phyloP scores from a whole-genome alignment of 2,888 invertebrate genomes.

The Pterostichus madidus region DNA sequence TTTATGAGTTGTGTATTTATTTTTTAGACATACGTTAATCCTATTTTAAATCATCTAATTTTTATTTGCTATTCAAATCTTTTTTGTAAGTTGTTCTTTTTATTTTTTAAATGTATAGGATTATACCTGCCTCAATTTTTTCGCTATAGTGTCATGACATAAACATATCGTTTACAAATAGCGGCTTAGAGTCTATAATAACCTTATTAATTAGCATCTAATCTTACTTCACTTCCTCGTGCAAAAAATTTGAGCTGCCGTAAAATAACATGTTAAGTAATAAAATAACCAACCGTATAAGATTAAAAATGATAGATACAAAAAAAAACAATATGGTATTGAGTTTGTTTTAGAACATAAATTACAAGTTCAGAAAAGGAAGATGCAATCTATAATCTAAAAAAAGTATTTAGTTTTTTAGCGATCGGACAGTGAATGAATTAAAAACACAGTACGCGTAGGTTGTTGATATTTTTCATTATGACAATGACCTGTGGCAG shows the following conservation, averaged over 20 bases:
- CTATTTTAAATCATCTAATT: too few species aligned
- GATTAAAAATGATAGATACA: neutral
- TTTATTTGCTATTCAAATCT: neutral
- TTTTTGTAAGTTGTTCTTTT: neutral
- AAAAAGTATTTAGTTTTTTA: constrained; percentile 16
- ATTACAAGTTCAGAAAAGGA: constrained; percentile 10
- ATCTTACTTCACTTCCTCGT: neutral
- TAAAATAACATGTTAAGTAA: constrained; percentile 17
- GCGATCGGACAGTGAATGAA: constrained; percentile 29
- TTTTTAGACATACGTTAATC: too few species aligned
- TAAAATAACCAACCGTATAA: constrained; percentile 3
- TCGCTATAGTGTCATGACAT: neutral
- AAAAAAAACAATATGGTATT: constrained; percentile 6
- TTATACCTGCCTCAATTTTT: constrained; percentile 26
- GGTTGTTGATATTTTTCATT: constrained; percentile 57
- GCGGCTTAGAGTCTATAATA: constrained; percentile 37
- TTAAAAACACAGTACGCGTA: constrained; percentile 35
- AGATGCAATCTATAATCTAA: constrained; percentile 17
- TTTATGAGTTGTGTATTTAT: too few species aligned
- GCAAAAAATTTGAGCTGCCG: neutral
- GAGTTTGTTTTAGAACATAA: neutral
- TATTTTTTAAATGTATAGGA: constrained; percentile 3
- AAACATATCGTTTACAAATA: constrained; percentile 48
- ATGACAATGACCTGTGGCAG: constrained; percentile 50
- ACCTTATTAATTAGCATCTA: constrained; percentile 37